Percentiles rank a stretch among this genome's conserved stretches.
These are phyloP conservation scores for Hylomyscus alleni DNA, from an alignment of 2,797 vertebrate genomes.

Conservation along the genomic window DNA sequence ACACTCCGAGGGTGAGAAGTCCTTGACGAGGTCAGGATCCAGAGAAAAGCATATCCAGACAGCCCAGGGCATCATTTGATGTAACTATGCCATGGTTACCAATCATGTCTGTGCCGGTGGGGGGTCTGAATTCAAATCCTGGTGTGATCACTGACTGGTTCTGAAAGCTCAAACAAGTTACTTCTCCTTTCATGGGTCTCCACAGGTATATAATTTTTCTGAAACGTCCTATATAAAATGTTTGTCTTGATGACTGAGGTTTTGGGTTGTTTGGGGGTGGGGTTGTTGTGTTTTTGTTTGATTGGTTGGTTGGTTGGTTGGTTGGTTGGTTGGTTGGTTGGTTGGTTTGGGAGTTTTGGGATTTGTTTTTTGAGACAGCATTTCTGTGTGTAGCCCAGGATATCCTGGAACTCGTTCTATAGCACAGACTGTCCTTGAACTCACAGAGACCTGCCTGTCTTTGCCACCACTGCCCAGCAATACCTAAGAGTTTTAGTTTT, in stretches of 20 bases:
- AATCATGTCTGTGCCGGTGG: background rate
- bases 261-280: background rate
- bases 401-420: background rate
- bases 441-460: background rate
- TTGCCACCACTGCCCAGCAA: background rate
- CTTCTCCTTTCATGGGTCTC: background rate
- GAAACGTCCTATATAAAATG: background rate
- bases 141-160: background rate
- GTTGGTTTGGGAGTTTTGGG: background rate
- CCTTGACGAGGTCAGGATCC: background rate
- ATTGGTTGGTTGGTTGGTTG: background rate
- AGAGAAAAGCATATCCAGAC: background rate
- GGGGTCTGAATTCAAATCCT: background rate
- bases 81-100: background rate
- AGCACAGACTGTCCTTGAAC: background rate
- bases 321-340: background rate
- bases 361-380: background rate
- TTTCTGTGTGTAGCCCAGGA: background rate
- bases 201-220: background rate
- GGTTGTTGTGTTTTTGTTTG: background rate
- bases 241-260: background rate
- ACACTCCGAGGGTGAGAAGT: background rate
- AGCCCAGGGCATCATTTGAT: background rate
- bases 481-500: background rate
- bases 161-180: background rate